Evolutionary conservation across 2,113 vertebrate genomes (phyloP).

Genomic region (Mirounga angustirostris): DNA sequence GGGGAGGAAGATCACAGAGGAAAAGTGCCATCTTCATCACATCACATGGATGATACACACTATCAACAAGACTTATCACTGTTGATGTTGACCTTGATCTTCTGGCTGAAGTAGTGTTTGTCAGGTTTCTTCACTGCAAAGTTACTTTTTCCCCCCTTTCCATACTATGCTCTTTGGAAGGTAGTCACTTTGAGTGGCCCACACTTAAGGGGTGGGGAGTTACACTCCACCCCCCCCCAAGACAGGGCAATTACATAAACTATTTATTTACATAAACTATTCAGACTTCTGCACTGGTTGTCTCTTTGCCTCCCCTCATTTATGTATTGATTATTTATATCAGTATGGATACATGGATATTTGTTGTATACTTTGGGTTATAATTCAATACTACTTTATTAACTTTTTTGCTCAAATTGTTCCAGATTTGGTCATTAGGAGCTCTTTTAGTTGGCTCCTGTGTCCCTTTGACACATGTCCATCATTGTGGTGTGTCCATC

Average conservation of each 20-base stretch:
- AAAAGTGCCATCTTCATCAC: background rate
- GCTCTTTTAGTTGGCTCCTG: background rate
- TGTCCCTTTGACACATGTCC: background rate
- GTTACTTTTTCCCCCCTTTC: background rate
- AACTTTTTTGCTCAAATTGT: conserved; percentile 7
- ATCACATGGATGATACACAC: background rate
- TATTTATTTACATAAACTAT: background rate
- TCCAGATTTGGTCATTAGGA: background rate
- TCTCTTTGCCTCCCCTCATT: background rate
- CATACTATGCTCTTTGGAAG: background rate
- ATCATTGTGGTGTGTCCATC: background rate
- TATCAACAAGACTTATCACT: background rate
- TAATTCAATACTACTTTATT: conserved; percentile 10
- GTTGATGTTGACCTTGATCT: background rate
- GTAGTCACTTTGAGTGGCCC: background rate
- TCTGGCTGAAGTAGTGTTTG: background rate
- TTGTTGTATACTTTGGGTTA: background rate
- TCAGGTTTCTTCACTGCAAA: background rate
- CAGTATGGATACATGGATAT: background rate
- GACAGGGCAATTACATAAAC: background rate
- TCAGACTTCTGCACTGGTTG: background rate
- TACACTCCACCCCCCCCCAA: background rate
- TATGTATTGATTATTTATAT: background rate
- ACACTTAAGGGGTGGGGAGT: background rate
- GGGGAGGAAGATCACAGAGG: background rate